These are phyloP conservation scores for Cabera pusaria DNA, from an alignment of 2,888 invertebrate genomes.

Conservation along the genomic window DNA sequence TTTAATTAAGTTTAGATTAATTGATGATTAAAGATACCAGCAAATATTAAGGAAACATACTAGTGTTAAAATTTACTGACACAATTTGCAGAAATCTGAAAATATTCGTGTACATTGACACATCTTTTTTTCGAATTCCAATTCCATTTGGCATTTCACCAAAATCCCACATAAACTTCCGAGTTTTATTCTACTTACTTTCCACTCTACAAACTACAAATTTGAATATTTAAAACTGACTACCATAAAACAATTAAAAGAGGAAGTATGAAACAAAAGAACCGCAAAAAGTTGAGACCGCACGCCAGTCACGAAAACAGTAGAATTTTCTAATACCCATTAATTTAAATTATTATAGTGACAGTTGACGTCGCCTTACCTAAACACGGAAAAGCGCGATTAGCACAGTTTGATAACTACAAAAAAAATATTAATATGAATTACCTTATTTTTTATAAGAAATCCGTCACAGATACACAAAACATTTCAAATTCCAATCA, in stretches of 20 bases:
- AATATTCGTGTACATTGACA: no score
- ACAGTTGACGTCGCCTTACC: conserved; percentile 7
- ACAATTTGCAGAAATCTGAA: no score
- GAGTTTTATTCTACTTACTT: neutral
- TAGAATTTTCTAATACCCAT: conserved; percentile 3
- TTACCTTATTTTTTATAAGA: conserved; percentile 2
- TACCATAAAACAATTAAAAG: no score
- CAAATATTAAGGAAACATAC: no score
- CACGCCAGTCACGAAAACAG: conserved; percentile 3
- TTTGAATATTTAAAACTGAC: no score
- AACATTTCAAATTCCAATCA: conserved; percentile 5
- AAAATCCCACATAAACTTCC: conserved; percentile 1
- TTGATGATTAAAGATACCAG: no score
- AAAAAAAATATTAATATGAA: neutral
- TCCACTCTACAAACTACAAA: no score
- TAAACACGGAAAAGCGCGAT: conserved; percentile 13
- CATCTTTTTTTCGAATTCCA: no score
- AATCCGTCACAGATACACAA: conserved; percentile 6
- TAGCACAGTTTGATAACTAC: conserved; percentile 5
- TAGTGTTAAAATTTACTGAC: no score
- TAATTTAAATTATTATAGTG: conserved; percentile 15
- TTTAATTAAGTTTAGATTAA: no score
- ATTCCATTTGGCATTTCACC: conserved; percentile 2
- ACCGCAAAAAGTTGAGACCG: conserved; percentile 1
- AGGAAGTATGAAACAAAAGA: conserved; percentile 19